Evolutionary conservation across 2,888 invertebrate genomes (phyloP), one percentile per base, ranked within the genome.

Genomic region (Tanypteryx hageni): DNA sequence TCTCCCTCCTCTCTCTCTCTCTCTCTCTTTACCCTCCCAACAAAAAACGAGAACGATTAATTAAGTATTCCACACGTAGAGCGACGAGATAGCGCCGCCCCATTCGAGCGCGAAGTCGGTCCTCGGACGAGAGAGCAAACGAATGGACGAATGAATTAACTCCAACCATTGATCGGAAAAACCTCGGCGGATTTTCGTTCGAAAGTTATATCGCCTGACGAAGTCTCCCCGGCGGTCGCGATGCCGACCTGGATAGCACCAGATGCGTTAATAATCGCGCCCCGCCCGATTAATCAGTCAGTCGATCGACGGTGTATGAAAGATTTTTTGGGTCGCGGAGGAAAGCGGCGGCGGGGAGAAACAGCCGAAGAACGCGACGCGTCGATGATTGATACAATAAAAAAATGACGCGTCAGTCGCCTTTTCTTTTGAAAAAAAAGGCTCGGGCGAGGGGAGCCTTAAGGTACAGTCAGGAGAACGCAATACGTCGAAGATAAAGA

Each of bases 31-130:
- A n/a, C 8, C n/a, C 22, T 27, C 76, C 16, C 76, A 18, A 68
- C 68, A 76, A 76, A 76, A 22, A 76, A 76, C 22, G 22, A 27
- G 76, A 76, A 27, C 76, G 76, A 13, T 76, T 76, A 76, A 76
- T 76, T 76, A n/a, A n/a, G n/a, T n/a, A 76, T 76, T 76, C 76
- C 76, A 76, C 76, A 27, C 76, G 27, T 27, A n/a, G 76, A n/a
- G 16, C 64, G 18, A n/a, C 18, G 68, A 76, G 76, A 76, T 76
- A 68, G 22, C 76, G 22, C 27, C 76, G 22, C 27, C 22, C 76
- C 76, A 13, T 27, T 7, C 76, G 76, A 18, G 76, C 76, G 27
- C 76, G 76, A 76, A 76, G 76, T 27, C 22, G 22, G 76, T 76
- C 76, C 76, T 76, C 27, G 13, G 22, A 27, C 76, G 27, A 76